phyloP scores from a whole-genome alignment of 2,113 vertebrate genomes.

The Calonectris borealis region DNA sequence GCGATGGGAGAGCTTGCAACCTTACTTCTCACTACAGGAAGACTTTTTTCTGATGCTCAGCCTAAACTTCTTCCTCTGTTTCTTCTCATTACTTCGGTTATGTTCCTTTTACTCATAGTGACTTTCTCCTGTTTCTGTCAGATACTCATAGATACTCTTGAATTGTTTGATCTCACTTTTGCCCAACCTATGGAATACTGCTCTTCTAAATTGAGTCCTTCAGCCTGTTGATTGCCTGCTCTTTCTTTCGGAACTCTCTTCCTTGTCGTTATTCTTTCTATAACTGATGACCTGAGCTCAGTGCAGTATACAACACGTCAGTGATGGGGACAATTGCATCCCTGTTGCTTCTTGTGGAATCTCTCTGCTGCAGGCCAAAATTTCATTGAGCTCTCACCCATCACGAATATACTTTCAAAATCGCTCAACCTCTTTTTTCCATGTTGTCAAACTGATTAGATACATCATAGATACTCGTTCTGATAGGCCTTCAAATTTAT shows the following conservation, averaged over 20 bases:
- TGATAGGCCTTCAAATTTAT: neutral
- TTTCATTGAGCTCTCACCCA: neutral
- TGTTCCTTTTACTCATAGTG: neutral
- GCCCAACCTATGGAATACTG: neutral
- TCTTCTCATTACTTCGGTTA: neutral
- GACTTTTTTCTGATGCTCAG: neutral
- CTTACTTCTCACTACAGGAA: neutral
- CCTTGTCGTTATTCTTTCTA: neutral
- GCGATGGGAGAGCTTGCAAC: neutral
- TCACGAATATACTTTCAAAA: neutral
- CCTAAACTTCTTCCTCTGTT: neutral
- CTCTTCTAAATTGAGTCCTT: neutral
- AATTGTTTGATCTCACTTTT: neutral
- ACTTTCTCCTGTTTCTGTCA: neutral
- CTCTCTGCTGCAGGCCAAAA: neutral
- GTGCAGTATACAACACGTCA: neutral
- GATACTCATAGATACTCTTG: neutral
- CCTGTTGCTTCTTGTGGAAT: neutral
- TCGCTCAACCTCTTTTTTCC: neutral
- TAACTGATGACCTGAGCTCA: neutral
- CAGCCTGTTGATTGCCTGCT: neutral
- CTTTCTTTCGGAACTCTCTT: neutral
- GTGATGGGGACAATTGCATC: neutral
- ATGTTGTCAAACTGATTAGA: neutral
- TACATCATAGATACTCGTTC: accelerated